Conservation (phyloP, 2,888 invertebrate species). For the Masnerella sp. region DNA sequence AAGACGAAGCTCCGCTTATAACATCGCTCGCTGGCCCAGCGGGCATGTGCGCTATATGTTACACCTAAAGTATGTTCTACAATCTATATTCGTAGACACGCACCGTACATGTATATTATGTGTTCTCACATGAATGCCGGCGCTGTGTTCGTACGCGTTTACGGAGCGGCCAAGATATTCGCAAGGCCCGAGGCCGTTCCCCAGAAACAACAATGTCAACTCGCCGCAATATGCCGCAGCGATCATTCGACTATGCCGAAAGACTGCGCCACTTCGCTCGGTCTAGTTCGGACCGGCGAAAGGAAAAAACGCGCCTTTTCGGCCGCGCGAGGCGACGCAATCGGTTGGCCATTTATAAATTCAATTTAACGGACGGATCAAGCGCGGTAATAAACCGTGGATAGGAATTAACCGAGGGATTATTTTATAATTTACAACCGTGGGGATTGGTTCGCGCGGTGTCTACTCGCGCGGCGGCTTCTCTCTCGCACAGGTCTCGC, state of each 20-base stretch:
- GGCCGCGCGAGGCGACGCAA: constrained; percentile 14
- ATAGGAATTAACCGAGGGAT: constrained; percentile 73
- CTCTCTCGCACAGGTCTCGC: constrained; percentile 65
- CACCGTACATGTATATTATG: constrained; percentile 50
- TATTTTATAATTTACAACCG: constrained; percentile 74
- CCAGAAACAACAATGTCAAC: constrained; percentile 77
- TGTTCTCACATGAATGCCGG: constrained; percentile 58
- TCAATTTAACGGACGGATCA: constrained; percentile 71
- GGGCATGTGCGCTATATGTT: constrained; percentile 62
- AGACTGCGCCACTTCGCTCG: not conserved
- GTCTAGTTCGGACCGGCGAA: not conserved
- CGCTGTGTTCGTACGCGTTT: constrained; percentile 53
- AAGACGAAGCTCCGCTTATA: constrained; percentile 65
- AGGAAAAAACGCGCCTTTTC: constrained; percentile 3
- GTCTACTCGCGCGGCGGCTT: constrained; percentile 50
- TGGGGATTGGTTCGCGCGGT: constrained; percentile 65
- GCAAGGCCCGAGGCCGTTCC: constrained; percentile 71
- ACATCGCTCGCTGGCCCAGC: constrained; percentile 61
- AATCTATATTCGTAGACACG: constrained; percentile 61
- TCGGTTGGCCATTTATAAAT: constrained; percentile 67
- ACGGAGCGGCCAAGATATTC: constrained; percentile 72
- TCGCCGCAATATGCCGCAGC: constrained; percentile 67
- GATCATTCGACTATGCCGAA: constrained; percentile 73
- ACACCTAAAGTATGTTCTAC: constrained; percentile 61
- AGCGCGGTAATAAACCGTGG: constrained; percentile 70